Conservation (phyloP, 2,113 vertebrate species). For the Prietella phreatophila region DNA sequence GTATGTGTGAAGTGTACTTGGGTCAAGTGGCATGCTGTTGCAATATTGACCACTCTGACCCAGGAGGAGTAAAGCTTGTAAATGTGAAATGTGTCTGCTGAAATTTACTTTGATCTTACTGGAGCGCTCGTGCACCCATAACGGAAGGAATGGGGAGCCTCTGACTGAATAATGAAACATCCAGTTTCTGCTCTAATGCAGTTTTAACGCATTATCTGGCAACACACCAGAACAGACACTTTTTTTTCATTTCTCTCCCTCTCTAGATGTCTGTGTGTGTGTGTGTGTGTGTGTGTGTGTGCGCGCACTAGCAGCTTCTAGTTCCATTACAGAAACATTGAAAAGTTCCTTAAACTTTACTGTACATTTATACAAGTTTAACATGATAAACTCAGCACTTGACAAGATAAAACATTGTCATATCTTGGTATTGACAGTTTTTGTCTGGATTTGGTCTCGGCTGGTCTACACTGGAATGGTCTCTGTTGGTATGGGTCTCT, state of each 20-base stretch:
- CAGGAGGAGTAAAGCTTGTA: neutral
- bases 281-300: neutral
- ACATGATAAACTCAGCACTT: neutral
- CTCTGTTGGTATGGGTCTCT: neutral
- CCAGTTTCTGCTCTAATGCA: constrained; percentile 2
- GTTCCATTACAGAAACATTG: neutral
- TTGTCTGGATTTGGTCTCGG: neutral
- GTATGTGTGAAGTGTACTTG: neutral
- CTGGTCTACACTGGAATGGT: neutral
- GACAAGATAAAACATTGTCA: neutral
- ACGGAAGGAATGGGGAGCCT: neutral
- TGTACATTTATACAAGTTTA: neutral
- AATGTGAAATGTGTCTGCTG: neutral
- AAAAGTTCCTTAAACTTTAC: neutral
- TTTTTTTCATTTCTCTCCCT: neutral
- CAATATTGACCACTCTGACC: constrained; percentile 1
- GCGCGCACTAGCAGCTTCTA: neutral
- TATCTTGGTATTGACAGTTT: neutral
- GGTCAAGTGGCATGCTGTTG: constrained; percentile 12
- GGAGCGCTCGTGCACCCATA: neutral
- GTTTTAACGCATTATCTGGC: constrained; percentile 20
- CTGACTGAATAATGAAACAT: neutral
- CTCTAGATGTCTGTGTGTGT: neutral
- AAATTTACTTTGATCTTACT: constrained; percentile 14
- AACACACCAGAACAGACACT: constrained; percentile 11